Percentiles rank a stretch among this genome's conserved stretches.
Conservation (phyloP, 2,888 invertebrate genomes). For the Acrobeloides nanus region DNA sequence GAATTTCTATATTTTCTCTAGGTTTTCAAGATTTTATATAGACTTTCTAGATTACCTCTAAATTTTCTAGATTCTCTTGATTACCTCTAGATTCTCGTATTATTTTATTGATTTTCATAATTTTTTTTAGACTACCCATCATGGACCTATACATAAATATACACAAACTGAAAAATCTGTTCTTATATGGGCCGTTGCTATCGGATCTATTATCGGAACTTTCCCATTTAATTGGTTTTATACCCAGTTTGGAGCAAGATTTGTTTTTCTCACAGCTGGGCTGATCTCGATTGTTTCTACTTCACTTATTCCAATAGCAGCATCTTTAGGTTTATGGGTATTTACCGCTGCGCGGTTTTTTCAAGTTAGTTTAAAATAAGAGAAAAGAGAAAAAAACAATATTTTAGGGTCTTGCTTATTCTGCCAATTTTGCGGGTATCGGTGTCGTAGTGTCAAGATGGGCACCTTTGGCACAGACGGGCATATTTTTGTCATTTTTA, state of each 20-base stretch:
- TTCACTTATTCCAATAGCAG: slow-evolving; percentile 7
- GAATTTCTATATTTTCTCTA: neutral
- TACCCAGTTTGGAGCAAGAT: slow-evolving; percentile 36
- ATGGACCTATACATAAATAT: slow-evolving; percentile 18
- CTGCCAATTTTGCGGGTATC: slow-evolving; percentile 36
- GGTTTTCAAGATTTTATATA: neutral
- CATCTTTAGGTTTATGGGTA: slow-evolving; percentile 4
- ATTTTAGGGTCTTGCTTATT: slow-evolving; percentile 30
- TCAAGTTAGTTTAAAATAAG: slow-evolving; percentile 1
- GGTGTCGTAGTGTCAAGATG: slow-evolving; percentile 23
- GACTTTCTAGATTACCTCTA: neutral
- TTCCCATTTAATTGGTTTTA: slow-evolving; percentile 39
- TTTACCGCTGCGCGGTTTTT: slow-evolving; percentile 12
- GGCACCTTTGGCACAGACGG: slow-evolving; percentile 8
- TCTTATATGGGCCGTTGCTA: slow-evolving; percentile 35
- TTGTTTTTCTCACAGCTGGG: slow-evolving; percentile 7
- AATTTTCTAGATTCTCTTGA: neutral
- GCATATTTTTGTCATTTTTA: slow-evolving; percentile 3
- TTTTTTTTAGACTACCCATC: slow-evolving; percentile 2
- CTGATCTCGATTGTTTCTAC: slow-evolving; percentile 14
- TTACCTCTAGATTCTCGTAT: neutral
- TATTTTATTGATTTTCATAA: neutral
- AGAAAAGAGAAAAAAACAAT: neutral
- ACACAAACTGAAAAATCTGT: slow-evolving; percentile 25
- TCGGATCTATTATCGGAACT: slow-evolving; percentile 37